A percentile compares a stretch with the other conserved stretches of the same genome.
These are phyloP conservation scores for Oegoconia quadripuncta DNA, from an alignment of 2,888 invertebrate genomes.

Conservation along the genomic window DNA sequence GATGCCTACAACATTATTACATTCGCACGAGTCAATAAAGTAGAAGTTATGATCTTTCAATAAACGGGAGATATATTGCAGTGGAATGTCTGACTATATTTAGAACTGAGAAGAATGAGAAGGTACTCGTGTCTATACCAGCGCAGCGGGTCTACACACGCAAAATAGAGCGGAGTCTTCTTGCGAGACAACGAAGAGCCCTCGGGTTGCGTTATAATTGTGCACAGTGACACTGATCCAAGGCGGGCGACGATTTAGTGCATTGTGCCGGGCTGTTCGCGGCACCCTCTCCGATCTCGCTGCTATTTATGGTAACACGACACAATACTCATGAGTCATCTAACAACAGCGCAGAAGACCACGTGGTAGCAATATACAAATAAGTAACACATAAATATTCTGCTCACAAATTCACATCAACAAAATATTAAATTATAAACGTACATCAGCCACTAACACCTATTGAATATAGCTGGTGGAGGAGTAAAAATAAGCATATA, in stretches of 20 bases:
- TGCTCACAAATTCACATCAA: conserved; percentile 31
- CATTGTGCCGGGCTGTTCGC: conserved; percentile 28
- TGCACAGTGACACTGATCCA: conserved; percentile 35
- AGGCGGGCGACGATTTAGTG: conserved; percentile 36
- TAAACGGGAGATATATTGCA: conserved; percentile 27
- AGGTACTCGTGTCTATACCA: conserved; percentile 42
- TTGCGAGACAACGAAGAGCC: conserved; percentile 44
- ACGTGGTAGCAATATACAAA: conserved; percentile 46
- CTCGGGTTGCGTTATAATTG: conserved; percentile 54
- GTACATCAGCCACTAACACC: too few species aligned
- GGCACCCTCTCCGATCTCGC: conserved; percentile 46
- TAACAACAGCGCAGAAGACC: conserved; percentile 32
- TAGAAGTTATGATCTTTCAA: conserved; percentile 24
- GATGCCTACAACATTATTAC: conserved; percentile 32
- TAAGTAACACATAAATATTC: conserved; percentile 40
- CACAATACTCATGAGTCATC: conserved; percentile 56
- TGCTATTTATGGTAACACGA: conserved; percentile 59
- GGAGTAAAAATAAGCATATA: too few species aligned
- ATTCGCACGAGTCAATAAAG: conserved; percentile 40
- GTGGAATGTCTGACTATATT: conserved; percentile 29
- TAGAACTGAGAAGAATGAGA: conserved; percentile 34
- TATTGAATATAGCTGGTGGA: too few species aligned
- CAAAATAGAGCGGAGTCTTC: conserved; percentile 43
- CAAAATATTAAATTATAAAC: conserved; percentile 25
- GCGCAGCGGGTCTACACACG: too few species aligned